Conservation (phyloP, 2,888 invertebrate species). For the Latrodectus elegans region DNA sequence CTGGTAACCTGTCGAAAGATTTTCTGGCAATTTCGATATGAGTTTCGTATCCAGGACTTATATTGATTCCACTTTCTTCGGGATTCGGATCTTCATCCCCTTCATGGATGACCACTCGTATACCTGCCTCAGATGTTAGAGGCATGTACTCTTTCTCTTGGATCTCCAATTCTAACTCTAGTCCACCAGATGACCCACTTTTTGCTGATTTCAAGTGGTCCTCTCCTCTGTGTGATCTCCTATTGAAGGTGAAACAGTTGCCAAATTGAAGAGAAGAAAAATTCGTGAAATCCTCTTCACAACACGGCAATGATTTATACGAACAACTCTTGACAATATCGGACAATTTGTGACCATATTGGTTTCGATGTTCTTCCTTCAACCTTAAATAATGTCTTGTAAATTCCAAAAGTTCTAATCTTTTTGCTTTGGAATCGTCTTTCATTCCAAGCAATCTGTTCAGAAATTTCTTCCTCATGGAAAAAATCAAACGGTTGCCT, state of each 20-base stretch:
- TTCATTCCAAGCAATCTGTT: not conserved
- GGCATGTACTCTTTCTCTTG: conserved; percentile 57
- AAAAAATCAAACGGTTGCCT: not conserved
- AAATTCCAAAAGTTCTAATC: not conserved
- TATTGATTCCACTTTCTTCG: conserved; percentile 22
- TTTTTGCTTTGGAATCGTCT: not conserved
- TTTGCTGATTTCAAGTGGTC: not conserved
- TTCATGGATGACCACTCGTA: conserved; percentile 68
- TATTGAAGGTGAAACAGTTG: conserved; percentile 48
- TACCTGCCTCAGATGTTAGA: conserved; percentile 64
- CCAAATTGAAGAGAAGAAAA: conserved; percentile 38
- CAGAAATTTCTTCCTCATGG: not conserved
- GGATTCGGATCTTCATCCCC: conserved; percentile 61
- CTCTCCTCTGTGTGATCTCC: not conserved
- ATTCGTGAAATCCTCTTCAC: conserved; percentile 12
- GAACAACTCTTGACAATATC: conserved; percentile 22
- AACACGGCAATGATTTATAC: conserved; percentile 17
- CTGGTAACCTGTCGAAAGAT: conserved; percentile 18
- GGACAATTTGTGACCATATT: conserved; percentile 19
- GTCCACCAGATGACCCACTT: conserved; percentile 4
- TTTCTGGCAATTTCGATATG: conserved; percentile 12
- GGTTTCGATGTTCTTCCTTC: not conserved
- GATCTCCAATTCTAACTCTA: conserved; percentile 68
- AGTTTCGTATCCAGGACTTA: conserved; percentile 51
- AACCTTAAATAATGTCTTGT: conserved; percentile 17